These are phyloP conservation scores for Sula dactylatra DNA, from an alignment of 2,113 vertebrate species.

Conservation along the genomic window DNA sequence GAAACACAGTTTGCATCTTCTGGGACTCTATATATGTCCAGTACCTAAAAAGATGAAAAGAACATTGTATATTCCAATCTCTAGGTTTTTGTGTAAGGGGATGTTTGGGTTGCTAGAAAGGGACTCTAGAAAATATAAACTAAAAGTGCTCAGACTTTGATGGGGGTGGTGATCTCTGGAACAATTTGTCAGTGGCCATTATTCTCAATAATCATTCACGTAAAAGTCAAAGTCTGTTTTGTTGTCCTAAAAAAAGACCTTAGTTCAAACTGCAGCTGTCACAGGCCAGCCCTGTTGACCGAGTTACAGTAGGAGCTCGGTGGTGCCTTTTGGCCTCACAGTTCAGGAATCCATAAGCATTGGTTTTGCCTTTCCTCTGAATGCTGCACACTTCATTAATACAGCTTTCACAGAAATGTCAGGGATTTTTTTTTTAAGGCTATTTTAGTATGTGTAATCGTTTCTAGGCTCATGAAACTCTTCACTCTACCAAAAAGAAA, in stretches of 20 bases:
- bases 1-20: background rate
- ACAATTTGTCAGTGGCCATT: background rate
- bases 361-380: background rate
- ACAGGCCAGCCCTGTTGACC: background rate
- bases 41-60: background rate
- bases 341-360: background rate
- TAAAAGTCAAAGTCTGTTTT: background rate
- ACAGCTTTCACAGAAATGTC: background rate
- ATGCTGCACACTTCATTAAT: fast-evolving
- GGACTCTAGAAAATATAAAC: background rate
- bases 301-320: fast-evolving
- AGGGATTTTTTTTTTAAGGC: background rate
- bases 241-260: fast-evolving
- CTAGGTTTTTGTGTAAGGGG: background rate
- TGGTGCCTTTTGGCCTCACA: background rate
- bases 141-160: background rate
- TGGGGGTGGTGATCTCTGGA: no score
- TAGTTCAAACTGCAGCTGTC: background rate
- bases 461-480: background rate
- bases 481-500: background rate
- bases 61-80: fast-evolving
- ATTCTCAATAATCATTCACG: background rate
- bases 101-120: background rate
- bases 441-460: background rate
- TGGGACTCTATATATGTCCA: fast-evolving